These are phyloP conservation scores for Cheilosia vernalis DNA, from an alignment of 2,888 invertebrate genomes.

Conservation along the genomic window DNA sequence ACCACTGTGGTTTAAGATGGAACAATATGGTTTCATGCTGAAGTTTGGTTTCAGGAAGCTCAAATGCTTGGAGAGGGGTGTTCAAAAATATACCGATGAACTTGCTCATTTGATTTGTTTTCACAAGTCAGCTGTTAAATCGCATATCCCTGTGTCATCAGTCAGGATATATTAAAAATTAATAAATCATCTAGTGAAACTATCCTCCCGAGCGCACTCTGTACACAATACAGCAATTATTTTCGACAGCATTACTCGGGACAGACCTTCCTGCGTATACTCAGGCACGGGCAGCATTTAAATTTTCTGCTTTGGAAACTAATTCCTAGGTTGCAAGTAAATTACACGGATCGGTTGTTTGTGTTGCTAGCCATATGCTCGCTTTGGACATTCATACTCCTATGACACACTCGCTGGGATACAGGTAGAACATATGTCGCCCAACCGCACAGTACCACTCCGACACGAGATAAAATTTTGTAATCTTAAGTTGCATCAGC, in stretches of 20 bases:
- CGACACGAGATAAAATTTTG: conserved; percentile 67
- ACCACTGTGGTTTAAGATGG: conserved; percentile 26
- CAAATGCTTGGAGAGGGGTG: not conserved
- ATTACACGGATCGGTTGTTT: conserved; percentile 70
- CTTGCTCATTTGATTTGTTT: not conserved
- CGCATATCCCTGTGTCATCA: conserved; percentile 24
- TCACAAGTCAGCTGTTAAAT: not conserved
- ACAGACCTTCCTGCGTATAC: conserved; percentile 3
- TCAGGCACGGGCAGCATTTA: conserved; percentile 27
- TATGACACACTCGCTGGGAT: conserved; percentile 40
- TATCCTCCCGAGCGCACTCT: conserved; percentile 21
- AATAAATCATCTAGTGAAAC: conserved; percentile 56
- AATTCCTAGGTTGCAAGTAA: conserved; percentile 63
- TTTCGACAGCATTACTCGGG: conserved; percentile 44
- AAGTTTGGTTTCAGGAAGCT: conserved; percentile 33
- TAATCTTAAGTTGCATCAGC: conserved; percentile 72
- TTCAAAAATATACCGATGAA: not conserved
- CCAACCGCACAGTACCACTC: conserved; percentile 32
- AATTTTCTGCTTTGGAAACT: conserved; percentile 62
- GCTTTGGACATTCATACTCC: conserved; percentile 27
- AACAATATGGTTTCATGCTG: conserved; percentile 62
- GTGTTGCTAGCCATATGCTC: conserved; percentile 73
- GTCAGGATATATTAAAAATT: conserved; percentile 55
- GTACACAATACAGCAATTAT: conserved; percentile 30
- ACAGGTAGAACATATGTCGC: conserved; percentile 73